These are phyloP conservation scores for Lethenteron reissneri DNA, from an alignment of 2,113 vertebrate species.

Conservation along the genomic window DNA sequence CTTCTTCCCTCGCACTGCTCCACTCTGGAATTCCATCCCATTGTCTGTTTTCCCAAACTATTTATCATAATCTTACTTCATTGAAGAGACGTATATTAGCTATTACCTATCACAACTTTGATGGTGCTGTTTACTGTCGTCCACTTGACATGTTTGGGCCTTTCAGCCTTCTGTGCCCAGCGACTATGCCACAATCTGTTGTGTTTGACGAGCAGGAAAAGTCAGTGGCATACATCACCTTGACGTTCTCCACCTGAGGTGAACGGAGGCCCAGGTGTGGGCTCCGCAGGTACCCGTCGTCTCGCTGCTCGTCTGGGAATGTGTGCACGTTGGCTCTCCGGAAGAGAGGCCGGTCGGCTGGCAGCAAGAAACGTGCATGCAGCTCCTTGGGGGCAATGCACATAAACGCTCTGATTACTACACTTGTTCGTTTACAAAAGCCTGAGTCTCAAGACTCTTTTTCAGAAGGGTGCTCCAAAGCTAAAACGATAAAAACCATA, in stretches of 20 bases:
- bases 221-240: constrained; percentile 21
- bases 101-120: not conserved
- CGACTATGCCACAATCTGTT: not conserved
- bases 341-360: constrained; percentile 53
- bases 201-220: not conserved
- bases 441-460: too few relatives aligned
- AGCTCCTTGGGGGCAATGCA: constrained; percentile 29
- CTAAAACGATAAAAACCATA: too few relatives aligned
- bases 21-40: too few relatives aligned
- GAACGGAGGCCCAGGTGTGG: constrained; percentile 44
- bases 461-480: too few relatives aligned
- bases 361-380: constrained; percentile 40
- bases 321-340: constrained; percentile 54
- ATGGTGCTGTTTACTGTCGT: not conserved
- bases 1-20: too few relatives aligned
- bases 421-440: too few relatives aligned
- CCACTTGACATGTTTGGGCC: not conserved
- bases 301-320: constrained; percentile 59
- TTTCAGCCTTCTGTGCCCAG: not conserved
- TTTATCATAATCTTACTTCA: too few relatives aligned
- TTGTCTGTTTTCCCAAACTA: too few relatives aligned
- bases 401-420: too few relatives aligned
- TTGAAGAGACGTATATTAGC: not conserved
- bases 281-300: constrained; percentile 63
- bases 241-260: constrained; percentile 34